Evolutionary conservation across 2,113 vertebrate genomes (phyloP).

Genomic region (Myrmecophaga tridactyla): DNA sequence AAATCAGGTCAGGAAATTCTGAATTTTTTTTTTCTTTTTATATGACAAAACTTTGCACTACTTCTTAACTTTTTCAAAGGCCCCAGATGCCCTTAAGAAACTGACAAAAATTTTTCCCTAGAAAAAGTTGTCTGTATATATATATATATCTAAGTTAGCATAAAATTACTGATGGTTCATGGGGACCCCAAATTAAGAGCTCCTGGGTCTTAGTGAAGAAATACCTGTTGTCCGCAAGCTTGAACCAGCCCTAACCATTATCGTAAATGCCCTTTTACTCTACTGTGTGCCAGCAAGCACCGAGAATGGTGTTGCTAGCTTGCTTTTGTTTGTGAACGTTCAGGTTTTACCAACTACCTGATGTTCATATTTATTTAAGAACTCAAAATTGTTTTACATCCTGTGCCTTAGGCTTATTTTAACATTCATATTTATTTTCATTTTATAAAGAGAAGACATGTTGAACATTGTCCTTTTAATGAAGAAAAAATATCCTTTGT

Average conservation of each 20-base stretch:
- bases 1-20: no score
- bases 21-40: no score
- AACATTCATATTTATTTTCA: constrained; percentile 25
- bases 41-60: no score
- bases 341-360: neutral
- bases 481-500: neutral
- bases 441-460: neutral
- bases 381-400: neutral
- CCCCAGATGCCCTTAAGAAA: no score
- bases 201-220: neutral
- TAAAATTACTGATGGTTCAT: neutral
- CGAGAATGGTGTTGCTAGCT: neutral
- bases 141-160: neutral
- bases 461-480: neutral
- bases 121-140: neutral
- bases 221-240: neutral
- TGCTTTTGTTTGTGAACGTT: neutral
- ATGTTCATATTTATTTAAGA: constrained; percentile 19
- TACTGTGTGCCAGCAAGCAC: neutral
- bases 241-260: neutral
- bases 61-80: no score
- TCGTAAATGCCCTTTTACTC: neutral
- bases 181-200: neutral
- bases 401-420: constrained; percentile 19
- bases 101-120: neutral